Evolutionary conservation across 2,797 vertebrate species (phyloP), one percentile per base, ranked within the genome.

Genomic region (Enteromius viviparus): DNA sequence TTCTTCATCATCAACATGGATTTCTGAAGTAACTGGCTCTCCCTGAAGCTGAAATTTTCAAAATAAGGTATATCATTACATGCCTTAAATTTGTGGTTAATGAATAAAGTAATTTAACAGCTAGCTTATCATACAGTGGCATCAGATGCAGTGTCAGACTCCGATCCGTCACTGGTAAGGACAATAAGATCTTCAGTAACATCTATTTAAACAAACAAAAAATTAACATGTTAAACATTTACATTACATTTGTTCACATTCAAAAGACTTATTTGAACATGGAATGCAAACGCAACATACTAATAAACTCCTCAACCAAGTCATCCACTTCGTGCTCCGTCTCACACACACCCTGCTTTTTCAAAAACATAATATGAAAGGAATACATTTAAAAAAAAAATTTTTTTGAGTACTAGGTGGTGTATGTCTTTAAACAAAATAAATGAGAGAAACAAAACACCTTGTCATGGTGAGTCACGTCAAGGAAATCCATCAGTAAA

Each of bases 101-200:
- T 14, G 4, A 78, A 58, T 45, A 3, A 65, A 34, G 2, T 19
- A 65, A 9, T 32, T 65, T 3, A 32, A 47, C 11, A 23, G 6
- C 23, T 70, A 71, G 12, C 32, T 21, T 47, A 40, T 75, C 69
- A 75, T 87, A 89, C 87, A 80, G 32, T 89, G 53, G 64, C 60
- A 29, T 88, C 82, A 34, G 77, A 83, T 9, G 45, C 34, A 5
- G 82, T 65, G 29, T 85, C 80, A 10, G 84, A 83, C 42, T 69
- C 80, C 0, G 23, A 34, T 32, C 87, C 85, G 19, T 86, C 80
- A 76, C 80, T 86, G 15, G 78, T 76, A 70, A 87, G 51, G 64
- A 82, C 60, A 74, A 82, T 78, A 14, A 80, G 76, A 82, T 88
- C 62, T 74, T 71, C 85, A 72, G 58, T 78, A 64, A 84, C 74